Percentiles rank a stretch among this genome's conserved stretches.
phyloP scores from a whole-genome alignment of 2,888 invertebrate species.

The Meandrusa payeni region DNA sequence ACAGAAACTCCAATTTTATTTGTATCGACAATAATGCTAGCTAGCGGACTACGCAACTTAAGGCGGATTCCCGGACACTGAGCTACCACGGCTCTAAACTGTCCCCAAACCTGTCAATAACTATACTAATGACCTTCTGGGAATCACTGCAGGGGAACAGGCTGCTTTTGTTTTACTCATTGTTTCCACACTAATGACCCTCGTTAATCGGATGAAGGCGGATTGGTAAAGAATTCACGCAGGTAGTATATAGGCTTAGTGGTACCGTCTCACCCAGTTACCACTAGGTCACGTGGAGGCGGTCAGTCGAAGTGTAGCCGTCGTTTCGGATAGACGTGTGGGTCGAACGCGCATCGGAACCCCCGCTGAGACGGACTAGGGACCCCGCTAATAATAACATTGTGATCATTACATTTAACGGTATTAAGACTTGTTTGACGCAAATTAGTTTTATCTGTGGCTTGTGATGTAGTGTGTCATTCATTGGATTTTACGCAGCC shows the following conservation, averaged over 20 bases:
- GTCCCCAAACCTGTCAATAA: too few relatives aligned
- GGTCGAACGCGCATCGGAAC: neutral
- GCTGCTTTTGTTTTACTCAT: conserved; percentile 19
- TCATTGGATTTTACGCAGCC: conserved; percentile 16
- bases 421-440: conserved; percentile 12
- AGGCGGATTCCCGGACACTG: too few relatives aligned
- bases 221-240: conserved; percentile 33
- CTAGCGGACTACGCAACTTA: too few relatives aligned
- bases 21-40: too few relatives aligned
- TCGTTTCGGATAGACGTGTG: conserved; percentile 3
- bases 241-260: conserved; percentile 32
- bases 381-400: conserved; percentile 11
- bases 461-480: conserved; percentile 6
- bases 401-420: conserved; percentile 6
- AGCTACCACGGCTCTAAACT: too few relatives aligned
- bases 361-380: conserved; percentile 6
- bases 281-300: conserved; percentile 37
- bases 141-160: conserved; percentile 5
- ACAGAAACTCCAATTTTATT: too few relatives aligned
- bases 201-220: conserved; percentile 32
- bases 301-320: conserved; percentile 29
- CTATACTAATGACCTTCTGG: conserved; percentile 12
- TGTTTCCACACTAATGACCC: conserved; percentile 34
- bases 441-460: conserved; percentile 8
- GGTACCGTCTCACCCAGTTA: conserved; percentile 38